Base-by-base conservation (phyloP, 2,888 invertebrate species). In the Adineta ricciae region DNA sequence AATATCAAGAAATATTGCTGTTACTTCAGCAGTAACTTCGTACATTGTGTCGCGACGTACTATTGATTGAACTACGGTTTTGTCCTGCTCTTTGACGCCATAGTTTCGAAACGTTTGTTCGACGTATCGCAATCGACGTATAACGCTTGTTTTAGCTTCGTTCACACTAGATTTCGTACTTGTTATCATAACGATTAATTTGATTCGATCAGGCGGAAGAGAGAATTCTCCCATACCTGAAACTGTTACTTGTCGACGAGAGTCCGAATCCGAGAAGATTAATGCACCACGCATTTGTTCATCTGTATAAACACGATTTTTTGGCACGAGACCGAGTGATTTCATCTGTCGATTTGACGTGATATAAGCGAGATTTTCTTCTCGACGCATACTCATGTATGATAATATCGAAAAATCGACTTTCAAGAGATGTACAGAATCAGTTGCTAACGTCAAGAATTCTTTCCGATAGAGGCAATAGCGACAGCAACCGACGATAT, bases 91-190 rank as follows among this genome's bases (percentile, higher is more conserved):
- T 73, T 50, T 72, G 27, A 85, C 78, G 41, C 54, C 78, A 72
- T 83, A 78, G n/a, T 85, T 85, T 72, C 85, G 41, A 36, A 85
- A 16, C 21, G 83, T 85, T 83, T 85, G 85, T 32, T 83, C 72
- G 21, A 85, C 50, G 72, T 85, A 85, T 72, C 72, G 52, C 24
- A 54, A 73, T 38, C 85, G 56, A 41, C 85, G 56, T 32, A 72
- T 32, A 24, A 85, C 85, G 78, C 85, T 85, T 52, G 83, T 50
- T 78, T 83, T 85, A 19, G 85, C 85, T 49, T 83, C 83, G n/a
- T 83, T 83, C 9, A 83, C 78, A 64, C 72, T 78, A 7, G 32
- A 21, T 54, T 85, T 85, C 9, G 50, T n/a, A 49, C 83, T 84
- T 38, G 46, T 49, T n/a, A 84, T 84, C n/a, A 83, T 38, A 56